A percentile compares a stretch with the other conserved stretches of the same genome.
Evolutionary conservation across 2,888 invertebrate species (phyloP).

Genomic region (Troilus luridus): DNA sequence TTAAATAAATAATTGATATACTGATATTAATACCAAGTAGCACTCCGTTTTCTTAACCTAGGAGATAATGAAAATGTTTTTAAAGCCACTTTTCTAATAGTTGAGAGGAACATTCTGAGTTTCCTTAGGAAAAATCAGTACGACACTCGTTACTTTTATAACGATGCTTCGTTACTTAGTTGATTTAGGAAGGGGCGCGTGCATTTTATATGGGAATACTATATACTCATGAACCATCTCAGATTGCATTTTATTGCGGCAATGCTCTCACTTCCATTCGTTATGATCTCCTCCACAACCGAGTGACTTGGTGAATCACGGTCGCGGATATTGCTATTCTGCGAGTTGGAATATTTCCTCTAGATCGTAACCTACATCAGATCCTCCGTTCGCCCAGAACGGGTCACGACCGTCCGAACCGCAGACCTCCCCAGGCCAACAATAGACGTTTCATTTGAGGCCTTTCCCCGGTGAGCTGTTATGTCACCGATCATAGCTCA

Average conservation of each 20-base stretch:
- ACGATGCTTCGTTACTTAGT: background rate
- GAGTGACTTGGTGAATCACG: background rate
- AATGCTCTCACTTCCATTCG: background rate
- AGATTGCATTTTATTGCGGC: background rate
- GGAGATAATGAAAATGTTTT: too few species aligned
- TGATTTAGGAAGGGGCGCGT: background rate
- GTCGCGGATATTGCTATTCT: conserved; percentile 12
- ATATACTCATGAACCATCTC: background rate
- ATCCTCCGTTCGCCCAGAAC: conserved; percentile 16
- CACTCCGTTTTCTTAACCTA: too few species aligned
- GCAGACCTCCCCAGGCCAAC: conserved; percentile 45
- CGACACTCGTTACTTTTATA: too few species aligned
- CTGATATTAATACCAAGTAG: too few species aligned
- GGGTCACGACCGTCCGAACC: conserved; percentile 39
- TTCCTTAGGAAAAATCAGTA: too few species aligned
- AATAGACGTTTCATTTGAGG: conserved; percentile 48
- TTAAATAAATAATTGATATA: too few species aligned
- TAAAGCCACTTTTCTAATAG: too few species aligned
- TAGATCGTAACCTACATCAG: conserved; percentile 36
- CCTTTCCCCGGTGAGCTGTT: conserved; percentile 41
- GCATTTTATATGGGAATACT: background rate
- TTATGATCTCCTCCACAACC: background rate
- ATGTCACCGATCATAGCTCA: conserved; percentile 44
- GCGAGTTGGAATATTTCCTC: conserved; percentile 18
- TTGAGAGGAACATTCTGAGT: too few species aligned